Percentiles rank a stretch among this genome's conserved stretches.
phyloP scores from a whole-genome alignment of 64 coral and sea anemone species.

The Montipora cactus region DNA sequence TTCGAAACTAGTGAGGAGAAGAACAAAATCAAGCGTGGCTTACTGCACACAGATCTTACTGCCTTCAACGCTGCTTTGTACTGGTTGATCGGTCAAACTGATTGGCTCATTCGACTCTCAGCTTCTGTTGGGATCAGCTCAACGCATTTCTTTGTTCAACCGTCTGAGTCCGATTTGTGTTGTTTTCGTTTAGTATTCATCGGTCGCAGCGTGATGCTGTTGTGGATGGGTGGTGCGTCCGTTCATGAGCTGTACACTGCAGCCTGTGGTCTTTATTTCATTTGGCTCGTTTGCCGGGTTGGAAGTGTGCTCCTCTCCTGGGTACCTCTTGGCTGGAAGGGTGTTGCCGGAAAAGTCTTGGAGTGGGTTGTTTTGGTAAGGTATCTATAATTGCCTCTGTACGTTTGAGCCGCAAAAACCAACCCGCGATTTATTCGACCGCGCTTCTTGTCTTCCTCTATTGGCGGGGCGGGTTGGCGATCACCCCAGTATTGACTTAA shows the following conservation, averaged over 20 bases:
- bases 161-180: not conserved
- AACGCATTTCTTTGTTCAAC: not conserved
- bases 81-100: not conserved
- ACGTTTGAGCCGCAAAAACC: too few relatives aligned
- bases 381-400: not conserved
- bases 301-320: slow-evolving; percentile 81
- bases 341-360: slow-evolving; percentile 76
- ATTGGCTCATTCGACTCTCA: not conserved
- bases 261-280: slow-evolving; percentile 94
- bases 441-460: not conserved
- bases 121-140: not conserved
- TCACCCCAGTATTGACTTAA: too few relatives aligned
- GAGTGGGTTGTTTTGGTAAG: slow-evolving; percentile 88
- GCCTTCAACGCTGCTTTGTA: too few relatives aligned
- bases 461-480: not conserved
- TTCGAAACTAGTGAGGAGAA: too few relatives aligned
- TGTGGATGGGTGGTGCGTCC: slow-evolving; percentile 85
- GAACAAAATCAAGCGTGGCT: too few relatives aligned
- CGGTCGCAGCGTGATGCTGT: slow-evolving; percentile 87
- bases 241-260: slow-evolving; percentile 98
- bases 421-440: not conserved
- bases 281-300: slow-evolving; percentile 90
- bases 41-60: too few relatives aligned
- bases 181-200: slow-evolving; percentile 66
- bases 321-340: slow-evolving; percentile 86